Evolutionary conservation across 2,113 vertebrate genomes (phyloP).

Genomic region (Osmerus mordax): DNA sequence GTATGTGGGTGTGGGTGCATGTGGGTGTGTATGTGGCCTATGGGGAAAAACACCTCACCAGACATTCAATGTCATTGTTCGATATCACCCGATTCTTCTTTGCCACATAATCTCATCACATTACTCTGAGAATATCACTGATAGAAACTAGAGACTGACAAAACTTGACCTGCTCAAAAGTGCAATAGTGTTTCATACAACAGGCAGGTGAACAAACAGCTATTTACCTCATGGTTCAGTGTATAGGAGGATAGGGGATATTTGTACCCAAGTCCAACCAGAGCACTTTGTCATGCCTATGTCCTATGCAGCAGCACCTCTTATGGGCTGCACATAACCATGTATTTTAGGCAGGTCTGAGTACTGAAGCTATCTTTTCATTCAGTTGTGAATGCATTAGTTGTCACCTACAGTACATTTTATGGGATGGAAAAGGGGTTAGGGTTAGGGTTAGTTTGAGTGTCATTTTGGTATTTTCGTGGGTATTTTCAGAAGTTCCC

Average conservation of each 20-base stretch:
- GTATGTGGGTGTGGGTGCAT: neutral
- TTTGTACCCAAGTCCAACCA: conserved; percentile 23
- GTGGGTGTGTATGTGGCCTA: neutral
- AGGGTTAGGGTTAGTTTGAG: neutral
- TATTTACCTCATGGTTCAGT: conserved; percentile 62
- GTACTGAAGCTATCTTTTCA: too few species aligned
- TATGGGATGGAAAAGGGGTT: conserved; percentile 14
- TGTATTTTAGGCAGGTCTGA: conserved; percentile 25
- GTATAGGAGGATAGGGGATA: conserved; percentile 5
- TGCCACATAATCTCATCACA: conserved; percentile 27
- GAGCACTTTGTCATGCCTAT: conserved; percentile 55
- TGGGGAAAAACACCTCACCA: neutral
- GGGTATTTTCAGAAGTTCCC: neutral
- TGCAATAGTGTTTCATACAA: conserved; percentile 66
- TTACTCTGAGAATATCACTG: conserved; percentile 13
- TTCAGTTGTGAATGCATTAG: too few species aligned
- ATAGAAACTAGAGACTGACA: conserved; percentile 48
- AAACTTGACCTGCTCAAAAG: conserved; percentile 65
- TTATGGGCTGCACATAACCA: conserved; percentile 30
- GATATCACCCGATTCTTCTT: conserved; percentile 7
- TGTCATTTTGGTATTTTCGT: neutral
- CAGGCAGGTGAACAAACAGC: conserved; percentile 52
- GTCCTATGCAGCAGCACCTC: conserved; percentile 66
- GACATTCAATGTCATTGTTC: conserved; percentile 21
- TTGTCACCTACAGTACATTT: too few species aligned